Percentiles rank a stretch among this genome's conserved stretches.
Conservation (phyloP, 2,888 invertebrate species). For the Petrolisthes manimaculis region DNA sequence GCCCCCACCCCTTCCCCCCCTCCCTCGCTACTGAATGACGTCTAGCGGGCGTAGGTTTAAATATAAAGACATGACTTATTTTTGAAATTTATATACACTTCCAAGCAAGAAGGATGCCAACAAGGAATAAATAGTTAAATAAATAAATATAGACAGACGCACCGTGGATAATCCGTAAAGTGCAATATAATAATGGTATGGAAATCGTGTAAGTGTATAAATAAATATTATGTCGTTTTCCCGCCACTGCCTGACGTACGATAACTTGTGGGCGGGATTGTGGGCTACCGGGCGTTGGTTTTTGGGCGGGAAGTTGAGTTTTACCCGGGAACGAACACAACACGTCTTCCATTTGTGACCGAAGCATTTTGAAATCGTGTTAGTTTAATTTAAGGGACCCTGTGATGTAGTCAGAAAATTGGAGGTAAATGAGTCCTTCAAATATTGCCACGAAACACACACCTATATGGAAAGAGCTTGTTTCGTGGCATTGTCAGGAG, state of each 20-base stretch:
- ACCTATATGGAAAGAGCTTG: too few species aligned
- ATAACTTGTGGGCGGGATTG: neutral
- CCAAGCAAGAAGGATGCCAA: too few species aligned
- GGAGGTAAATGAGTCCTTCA: too few species aligned
- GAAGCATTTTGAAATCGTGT: neutral
- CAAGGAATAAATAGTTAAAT: neutral
- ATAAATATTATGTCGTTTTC: neutral
- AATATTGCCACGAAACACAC: too few species aligned
- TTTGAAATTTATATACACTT: too few species aligned
- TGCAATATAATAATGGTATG: neutral
- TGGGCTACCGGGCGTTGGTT: neutral
- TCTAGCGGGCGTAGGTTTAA: too few species aligned
- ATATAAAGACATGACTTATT: too few species aligned
- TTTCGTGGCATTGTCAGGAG: too few species aligned
- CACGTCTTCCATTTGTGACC: neutral
- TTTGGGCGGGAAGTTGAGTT: too few species aligned
- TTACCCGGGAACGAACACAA: neutral
- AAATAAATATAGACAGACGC: conserved; percentile 3
- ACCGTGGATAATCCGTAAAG: conserved; percentile 5
- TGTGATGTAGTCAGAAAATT: too few species aligned
- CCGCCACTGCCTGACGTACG: conserved; percentile 14
- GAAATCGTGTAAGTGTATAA: neutral
- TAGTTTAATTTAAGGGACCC: neutral
- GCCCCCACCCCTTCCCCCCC: neutral
- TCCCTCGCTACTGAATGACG: neutral